Evolutionary conservation across 2,113 vertebrate species (phyloP).

Genomic region (Apeltes quadracus): DNA sequence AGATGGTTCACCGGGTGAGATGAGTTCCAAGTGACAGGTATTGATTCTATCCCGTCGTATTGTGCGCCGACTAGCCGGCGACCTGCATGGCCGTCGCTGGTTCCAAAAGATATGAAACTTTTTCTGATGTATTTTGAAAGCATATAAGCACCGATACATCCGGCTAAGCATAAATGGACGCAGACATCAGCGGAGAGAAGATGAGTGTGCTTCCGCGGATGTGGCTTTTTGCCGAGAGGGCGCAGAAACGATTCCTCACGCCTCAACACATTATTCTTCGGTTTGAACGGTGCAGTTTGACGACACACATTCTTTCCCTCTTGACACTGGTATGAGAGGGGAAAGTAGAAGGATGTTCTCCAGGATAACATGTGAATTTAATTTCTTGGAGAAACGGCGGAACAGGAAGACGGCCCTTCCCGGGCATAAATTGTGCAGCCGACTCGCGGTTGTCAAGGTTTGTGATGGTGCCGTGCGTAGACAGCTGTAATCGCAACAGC

Average conservation of each 20-base stretch:
- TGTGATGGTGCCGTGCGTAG: constrained; percentile 60
- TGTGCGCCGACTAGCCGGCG: constrained; percentile 30
- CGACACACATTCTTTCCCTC: constrained; percentile 32
- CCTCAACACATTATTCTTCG: constrained; percentile 52
- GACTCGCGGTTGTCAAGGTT: constrained; percentile 55
- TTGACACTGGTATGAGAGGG: constrained; percentile 20
- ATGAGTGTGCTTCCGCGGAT: constrained; percentile 18
- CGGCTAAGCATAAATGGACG: constrained; percentile 30
- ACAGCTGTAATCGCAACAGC: constrained; percentile 58
- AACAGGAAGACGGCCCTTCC: constrained; percentile 39
- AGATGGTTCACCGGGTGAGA: constrained; percentile 72
- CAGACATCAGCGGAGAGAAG: constrained; percentile 17
- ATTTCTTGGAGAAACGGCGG: constrained; percentile 61
- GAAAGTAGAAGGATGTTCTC: constrained; percentile 55
- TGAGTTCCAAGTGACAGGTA: constrained; percentile 79
- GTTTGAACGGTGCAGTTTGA: constrained; percentile 43
- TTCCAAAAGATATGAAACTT: constrained; percentile 35
- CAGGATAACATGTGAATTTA: constrained; percentile 63
- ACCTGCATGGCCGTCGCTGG: constrained; percentile 27
- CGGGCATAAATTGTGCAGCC: constrained; percentile 55
- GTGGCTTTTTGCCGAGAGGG: constrained; percentile 43
- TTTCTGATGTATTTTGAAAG: constrained; percentile 33
- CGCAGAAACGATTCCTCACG: constrained; percentile 29
- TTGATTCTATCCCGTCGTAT: constrained; percentile 67
- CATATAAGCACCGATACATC: constrained; percentile 13